Evolutionary conservation across 2,888 invertebrate species (phyloP), one percentile per base, ranked within the genome.

Genomic region (Nomada ruficornis): DNA sequence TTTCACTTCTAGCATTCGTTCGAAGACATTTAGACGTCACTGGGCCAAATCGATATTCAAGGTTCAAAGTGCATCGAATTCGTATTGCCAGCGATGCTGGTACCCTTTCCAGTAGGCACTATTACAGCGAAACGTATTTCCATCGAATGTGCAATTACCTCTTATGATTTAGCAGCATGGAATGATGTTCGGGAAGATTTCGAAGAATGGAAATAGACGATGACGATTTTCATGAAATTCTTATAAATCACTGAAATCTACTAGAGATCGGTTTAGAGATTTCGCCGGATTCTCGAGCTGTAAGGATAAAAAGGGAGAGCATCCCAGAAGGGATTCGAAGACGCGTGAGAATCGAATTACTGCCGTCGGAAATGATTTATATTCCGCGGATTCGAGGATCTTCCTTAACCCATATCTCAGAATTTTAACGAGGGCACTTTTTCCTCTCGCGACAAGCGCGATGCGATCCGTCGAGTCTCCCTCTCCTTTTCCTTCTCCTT

Each of bases 401-500:
- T 90, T 90, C 88, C 88, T 89, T 89, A 89, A 89, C 89, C 87
- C 88, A 89, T 89, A 89, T 89, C 89, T 89, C 86, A 83, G 86
- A 88, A 86, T 88, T 86, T 87, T 83, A 80, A 88, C 77, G 75
- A 77, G 74, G 67, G 65, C 80, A 65, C 60, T 72, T 73, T 76
- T 63, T 80, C 73, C 72, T 63, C 59, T 60, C 78, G 47, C 50
- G 50, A 62, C 75, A 52, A 60, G 42, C 20, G 65, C 47, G 47
- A 55, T 44, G 29, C 47, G 70, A 67, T 36, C 42, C 77, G 57
- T 71, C 44, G 20, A 23, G 57, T 76, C 44, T 29, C 62, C 42
- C 7, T 23, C 11, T 44, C 23, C 29, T 54, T 76, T 26, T 29
- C 62, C 44, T 5, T 23, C 11, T 44, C 26, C 23, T 23, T 23